Evolutionary conservation across 2,888 invertebrate genomes (phyloP).

Genomic region (Drosophila greeni): DNA sequence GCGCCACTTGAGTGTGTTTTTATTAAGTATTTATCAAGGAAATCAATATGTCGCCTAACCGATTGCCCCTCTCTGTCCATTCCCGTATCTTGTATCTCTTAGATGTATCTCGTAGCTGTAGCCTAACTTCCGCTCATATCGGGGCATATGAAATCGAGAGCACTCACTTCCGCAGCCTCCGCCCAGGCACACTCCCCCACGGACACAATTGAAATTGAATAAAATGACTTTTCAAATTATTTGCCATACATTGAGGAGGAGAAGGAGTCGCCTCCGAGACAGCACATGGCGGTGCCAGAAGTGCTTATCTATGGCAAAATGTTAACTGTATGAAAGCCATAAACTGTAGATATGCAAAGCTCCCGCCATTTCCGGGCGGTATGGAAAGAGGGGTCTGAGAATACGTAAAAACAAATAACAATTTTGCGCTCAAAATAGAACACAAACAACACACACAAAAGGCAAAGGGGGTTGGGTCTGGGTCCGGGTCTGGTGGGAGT

Average conservation of each 20-base stretch:
- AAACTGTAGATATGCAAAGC: slow-evolving; percentile 72
- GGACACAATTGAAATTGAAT: slow-evolving; percentile 64
- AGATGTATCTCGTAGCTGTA: slow-evolving; percentile 9
- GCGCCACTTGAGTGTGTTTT: slow-evolving; percentile 57
- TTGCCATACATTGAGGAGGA: slow-evolving; percentile 52
- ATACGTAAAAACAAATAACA: slow-evolving; percentile 71
- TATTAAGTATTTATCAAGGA: slow-evolving; percentile 66
- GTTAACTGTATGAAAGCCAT: slow-evolving; percentile 72
- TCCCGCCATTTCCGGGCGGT: slow-evolving; percentile 32
- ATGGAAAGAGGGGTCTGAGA: slow-evolving; percentile 17
- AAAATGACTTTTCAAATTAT: slow-evolving; percentile 70
- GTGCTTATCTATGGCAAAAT: slow-evolving; percentile 71
- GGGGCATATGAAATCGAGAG: slow-evolving; percentile 50
- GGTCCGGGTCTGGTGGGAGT: slow-evolving; percentile 29
- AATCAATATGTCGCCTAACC: slow-evolving; percentile 62
- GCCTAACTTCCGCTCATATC: slow-evolving; percentile 45
- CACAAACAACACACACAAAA: slow-evolving; percentile 63
- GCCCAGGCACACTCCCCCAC: slow-evolving; percentile 7
- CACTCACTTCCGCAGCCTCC: slow-evolving; percentile 41
- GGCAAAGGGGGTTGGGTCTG: too few species aligned
- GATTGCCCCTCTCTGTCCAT: slow-evolving; percentile 26
- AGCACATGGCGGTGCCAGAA: slow-evolving; percentile 57
- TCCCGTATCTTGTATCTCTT: slow-evolving; percentile 19
- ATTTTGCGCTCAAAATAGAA: slow-evolving; percentile 70
- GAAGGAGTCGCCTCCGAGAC: neutral